phyloP scores from a whole-genome alignment of 2,113 vertebrate genomes.

The Callipepla californica region DNA sequence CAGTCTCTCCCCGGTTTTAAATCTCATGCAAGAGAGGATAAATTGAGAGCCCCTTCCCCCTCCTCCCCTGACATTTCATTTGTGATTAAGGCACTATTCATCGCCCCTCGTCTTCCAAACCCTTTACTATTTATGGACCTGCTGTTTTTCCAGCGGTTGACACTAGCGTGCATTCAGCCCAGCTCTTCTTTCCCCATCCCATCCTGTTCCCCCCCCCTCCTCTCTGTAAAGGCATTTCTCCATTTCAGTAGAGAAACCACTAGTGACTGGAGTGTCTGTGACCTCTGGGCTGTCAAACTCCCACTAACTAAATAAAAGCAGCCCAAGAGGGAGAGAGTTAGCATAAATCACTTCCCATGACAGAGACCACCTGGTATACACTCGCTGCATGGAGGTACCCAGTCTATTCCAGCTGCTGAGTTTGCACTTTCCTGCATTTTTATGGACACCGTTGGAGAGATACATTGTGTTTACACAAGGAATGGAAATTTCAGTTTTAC shows the following conservation, averaged over 20 bases:
- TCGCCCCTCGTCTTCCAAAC: slow-evolving; percentile 35
- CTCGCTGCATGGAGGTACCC: slow-evolving; percentile 56
- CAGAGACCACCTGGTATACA: slow-evolving; percentile 75
- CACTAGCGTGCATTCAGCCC: slow-evolving; percentile 26
- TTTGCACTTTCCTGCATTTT: slow-evolving; percentile 47
- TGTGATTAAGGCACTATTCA: slow-evolving; percentile 65
- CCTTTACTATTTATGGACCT: slow-evolving; percentile 68
- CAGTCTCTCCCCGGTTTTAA: neutral
- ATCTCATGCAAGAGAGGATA: slow-evolving; percentile 22
- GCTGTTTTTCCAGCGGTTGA: slow-evolving; percentile 60
- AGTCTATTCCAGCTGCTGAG: slow-evolving; percentile 56
- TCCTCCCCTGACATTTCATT: slow-evolving; percentile 55
- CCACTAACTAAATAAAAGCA: slow-evolving; percentile 79
- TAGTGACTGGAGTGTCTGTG: slow-evolving; percentile 74
- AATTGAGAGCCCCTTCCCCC: slow-evolving; percentile 44
- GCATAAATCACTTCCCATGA: slow-evolving; percentile 76
- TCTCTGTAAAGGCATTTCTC: slow-evolving; percentile 68
- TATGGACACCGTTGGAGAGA: slow-evolving; percentile 59
- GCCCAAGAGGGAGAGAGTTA: slow-evolving; percentile 66
- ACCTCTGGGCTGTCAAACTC: slow-evolving; percentile 74
- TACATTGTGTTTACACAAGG: slow-evolving; percentile 66
- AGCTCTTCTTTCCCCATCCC: neutral
- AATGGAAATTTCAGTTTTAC: slow-evolving; percentile 58
- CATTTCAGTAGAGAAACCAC: slow-evolving; percentile 74
- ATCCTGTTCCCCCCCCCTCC: slow-evolving; percentile 5